A percentile compares a stretch with the other conserved stretches of the same genome.
Conservation (phyloP, 2,888 invertebrate species). For the Drosophila koepferae region DNA sequence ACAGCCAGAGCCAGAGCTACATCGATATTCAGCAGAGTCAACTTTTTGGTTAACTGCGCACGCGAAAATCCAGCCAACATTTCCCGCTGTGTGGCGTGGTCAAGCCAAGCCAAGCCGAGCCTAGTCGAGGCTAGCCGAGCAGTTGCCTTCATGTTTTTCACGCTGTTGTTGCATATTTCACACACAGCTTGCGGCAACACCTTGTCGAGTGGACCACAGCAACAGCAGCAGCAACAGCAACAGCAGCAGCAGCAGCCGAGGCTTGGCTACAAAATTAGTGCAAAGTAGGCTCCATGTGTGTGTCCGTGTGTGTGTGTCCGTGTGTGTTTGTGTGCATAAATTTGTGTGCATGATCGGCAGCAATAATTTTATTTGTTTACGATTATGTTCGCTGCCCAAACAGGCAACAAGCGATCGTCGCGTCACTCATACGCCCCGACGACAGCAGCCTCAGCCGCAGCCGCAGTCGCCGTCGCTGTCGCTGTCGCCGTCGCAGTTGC, state of each 20-base stretch:
- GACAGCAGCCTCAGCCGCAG: slow-evolving; percentile 50
- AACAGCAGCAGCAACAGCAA: slow-evolving; percentile 26
- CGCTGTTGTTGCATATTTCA: slow-evolving; percentile 80
- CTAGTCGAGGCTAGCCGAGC: slow-evolving; percentile 26
- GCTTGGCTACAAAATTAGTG: slow-evolving; percentile 70
- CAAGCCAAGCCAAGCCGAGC: slow-evolving; percentile 7
- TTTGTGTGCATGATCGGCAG: slow-evolving; percentile 81
- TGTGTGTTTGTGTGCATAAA: slow-evolving; percentile 67
- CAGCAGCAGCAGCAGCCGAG: slow-evolving; percentile 21
- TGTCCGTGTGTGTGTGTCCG: slow-evolving; percentile 18
- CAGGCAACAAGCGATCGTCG: slow-evolving; percentile 71
- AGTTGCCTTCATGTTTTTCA: slow-evolving; percentile 77
- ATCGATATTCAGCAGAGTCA: slow-evolving; percentile 21
- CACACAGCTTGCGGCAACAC: slow-evolving; percentile 81
- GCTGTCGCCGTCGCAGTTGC: background rate
- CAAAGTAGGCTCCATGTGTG: slow-evolving; percentile 57
- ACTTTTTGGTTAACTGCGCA: slow-evolving; percentile 46
- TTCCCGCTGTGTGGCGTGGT: slow-evolving; percentile 73
- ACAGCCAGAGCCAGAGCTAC: slow-evolving; percentile 10
- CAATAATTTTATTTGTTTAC: slow-evolving; percentile 82
- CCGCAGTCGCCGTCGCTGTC: background rate
- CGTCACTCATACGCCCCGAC: slow-evolving; percentile 81
- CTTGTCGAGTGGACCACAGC: slow-evolving; percentile 62
- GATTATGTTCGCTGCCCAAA: slow-evolving; percentile 79
- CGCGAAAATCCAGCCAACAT: slow-evolving; percentile 67